These are phyloP conservation scores for Vulpes ferrilata DNA, from an alignment of 2,113 vertebrate species.

Conservation along the genomic window DNA sequence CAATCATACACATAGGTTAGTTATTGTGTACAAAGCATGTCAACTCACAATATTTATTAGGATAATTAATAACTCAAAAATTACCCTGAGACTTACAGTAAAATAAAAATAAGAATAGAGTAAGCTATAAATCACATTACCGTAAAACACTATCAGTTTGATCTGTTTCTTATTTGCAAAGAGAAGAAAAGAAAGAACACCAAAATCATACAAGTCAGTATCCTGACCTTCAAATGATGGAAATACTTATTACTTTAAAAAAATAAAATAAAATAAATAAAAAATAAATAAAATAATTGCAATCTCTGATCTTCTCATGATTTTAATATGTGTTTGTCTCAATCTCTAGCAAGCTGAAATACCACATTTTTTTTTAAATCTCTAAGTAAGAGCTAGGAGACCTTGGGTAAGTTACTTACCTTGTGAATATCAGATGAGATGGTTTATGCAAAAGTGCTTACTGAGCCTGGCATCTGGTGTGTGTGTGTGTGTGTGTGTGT, in stretches of 20 bases:
- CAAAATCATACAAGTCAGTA: neutral
- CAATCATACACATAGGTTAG: neutral
- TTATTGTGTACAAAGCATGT: neutral
- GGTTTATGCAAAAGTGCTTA: constrained; percentile 49
- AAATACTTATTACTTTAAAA: neutral
- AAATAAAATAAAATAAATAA: neutral
- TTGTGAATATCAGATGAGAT: constrained; percentile 56
- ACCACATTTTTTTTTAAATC: neutral
- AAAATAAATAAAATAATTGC: neutral
- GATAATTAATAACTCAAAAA: constrained; percentile 15
- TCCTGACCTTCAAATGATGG: neutral
- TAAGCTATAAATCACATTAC: neutral
- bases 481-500: too few species aligned
- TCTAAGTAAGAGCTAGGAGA: constrained; percentile 36
- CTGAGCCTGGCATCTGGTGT: constrained; percentile 11
- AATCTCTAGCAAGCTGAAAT: constrained; percentile 59
- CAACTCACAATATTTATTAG: neutral
- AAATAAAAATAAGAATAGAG: neutral
- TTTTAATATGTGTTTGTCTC: constrained; percentile 28
- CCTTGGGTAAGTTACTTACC: neutral
- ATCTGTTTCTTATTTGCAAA: neutral
- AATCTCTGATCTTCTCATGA: neutral
- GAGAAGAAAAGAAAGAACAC: neutral
- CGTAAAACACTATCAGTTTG: neutral
- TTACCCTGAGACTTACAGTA: neutral